Conservation (phyloP, 2,797 vertebrate genomes). For the Pipistrellus pipistrellus region DNA sequence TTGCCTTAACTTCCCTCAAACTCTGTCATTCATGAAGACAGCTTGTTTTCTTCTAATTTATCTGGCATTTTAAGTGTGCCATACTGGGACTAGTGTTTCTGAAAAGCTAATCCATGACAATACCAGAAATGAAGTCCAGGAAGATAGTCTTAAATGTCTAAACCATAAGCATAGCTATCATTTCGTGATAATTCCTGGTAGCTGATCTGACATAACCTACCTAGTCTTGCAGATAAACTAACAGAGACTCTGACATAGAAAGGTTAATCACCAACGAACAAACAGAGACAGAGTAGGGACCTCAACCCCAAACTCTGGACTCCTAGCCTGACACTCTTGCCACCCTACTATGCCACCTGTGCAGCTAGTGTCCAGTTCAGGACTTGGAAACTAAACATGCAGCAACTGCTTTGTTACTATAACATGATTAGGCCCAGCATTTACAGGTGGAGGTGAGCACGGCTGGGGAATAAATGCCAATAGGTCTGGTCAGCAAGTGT, state of each 20-base stretch:
- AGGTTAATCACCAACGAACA: background rate
- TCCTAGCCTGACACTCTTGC: background rate
- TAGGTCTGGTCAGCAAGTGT: background rate
- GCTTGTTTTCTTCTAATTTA: background rate
- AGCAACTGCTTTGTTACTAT: background rate
- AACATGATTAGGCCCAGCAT: background rate
- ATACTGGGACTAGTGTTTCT: background rate
- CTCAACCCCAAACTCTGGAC: too few relatives aligned
- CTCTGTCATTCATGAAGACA: background rate
- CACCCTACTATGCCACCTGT: background rate
- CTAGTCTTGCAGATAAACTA: background rate
- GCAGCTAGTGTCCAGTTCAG: background rate
- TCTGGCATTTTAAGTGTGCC: background rate
- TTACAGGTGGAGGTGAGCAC: background rate
- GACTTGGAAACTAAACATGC: background rate
- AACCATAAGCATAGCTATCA: background rate
- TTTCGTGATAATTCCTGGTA: background rate
- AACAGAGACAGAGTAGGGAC: background rate
- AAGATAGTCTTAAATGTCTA: conserved; percentile 13
- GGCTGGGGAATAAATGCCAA: background rate
- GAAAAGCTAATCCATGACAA: background rate
- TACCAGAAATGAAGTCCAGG: background rate
- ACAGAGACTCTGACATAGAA: background rate
- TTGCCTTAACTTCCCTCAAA: background rate
- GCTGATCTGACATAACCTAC: background rate